Conservation (phyloP, 1,140 invertebrate genomes). For the Pomacea maculata region DNA sequence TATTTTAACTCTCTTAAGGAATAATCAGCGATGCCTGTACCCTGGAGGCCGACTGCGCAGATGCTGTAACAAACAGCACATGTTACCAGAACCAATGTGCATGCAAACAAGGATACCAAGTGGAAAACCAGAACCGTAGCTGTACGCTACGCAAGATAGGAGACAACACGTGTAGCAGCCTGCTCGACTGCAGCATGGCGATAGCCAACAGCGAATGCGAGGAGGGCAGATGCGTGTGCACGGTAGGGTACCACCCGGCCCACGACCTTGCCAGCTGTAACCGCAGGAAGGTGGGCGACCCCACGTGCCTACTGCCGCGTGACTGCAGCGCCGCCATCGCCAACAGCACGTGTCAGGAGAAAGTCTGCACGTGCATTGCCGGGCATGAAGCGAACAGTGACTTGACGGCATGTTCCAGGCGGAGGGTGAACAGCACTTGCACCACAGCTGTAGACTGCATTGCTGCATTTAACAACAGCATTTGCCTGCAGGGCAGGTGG, state of each 20-base stretch:
- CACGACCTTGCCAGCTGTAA: conserved; percentile 16
- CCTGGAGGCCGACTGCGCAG: conserved; percentile 26
- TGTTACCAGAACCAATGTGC: conserved; percentile 13
- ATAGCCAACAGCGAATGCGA: conserved; percentile 31
- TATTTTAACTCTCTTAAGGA: too few relatives aligned
- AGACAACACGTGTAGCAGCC: conserved; percentile 23
- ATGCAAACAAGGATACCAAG: conserved; percentile 9
- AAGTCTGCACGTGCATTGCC: conserved; percentile 22
- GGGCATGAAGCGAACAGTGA: conserved; percentile 22
- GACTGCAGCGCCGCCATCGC: conserved; percentile 35
- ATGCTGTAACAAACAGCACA: conserved; percentile 10
- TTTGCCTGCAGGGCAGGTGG: conserved; percentile 24
- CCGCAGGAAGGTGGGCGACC: conserved; percentile 11
- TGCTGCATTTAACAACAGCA: conserved; percentile 31
- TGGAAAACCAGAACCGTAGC: neutral
- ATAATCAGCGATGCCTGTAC: conserved; percentile 10
- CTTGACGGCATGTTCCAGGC: conserved; percentile 21
- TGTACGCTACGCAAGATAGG: conserved; percentile 15
- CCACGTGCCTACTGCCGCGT: neutral
- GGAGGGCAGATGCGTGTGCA: conserved; percentile 29
- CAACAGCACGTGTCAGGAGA: conserved; percentile 31
- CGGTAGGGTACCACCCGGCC: conserved; percentile 13
- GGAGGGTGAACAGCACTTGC: conserved; percentile 22
- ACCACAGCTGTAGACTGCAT: conserved; percentile 25
- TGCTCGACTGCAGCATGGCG: conserved; percentile 32